Conservation (phyloP, 92 coral and sea anemone species). For the Phymanthus crucifer region DNA sequence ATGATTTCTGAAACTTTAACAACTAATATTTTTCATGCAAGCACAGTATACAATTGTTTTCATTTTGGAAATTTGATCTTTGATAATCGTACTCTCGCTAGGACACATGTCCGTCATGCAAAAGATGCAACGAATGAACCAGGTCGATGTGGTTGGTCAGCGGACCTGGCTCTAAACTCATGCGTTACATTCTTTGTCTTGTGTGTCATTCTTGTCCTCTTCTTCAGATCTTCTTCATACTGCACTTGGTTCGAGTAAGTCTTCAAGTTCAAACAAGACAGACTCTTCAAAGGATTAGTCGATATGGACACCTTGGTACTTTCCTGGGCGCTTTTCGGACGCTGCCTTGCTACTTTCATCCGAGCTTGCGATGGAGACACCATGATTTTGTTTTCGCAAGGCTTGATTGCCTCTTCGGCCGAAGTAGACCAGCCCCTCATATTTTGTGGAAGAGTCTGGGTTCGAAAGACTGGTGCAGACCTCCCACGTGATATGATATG, state of each 20-base stretch:
- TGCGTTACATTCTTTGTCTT: background rate
- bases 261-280: conserved; percentile 80
- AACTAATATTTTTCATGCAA: no score
- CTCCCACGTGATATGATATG: conserved; percentile 73
- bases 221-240: conserved; percentile 58
- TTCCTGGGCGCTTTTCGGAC: conserved; percentile 89
- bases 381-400: conserved; percentile 86
- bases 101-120: conserved; percentile 19
- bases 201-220: conserved; percentile 27
- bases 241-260: conserved; percentile 76
- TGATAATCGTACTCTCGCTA: background rate
- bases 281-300: conserved; percentile 68
- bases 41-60: no score
- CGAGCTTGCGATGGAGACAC: conserved; percentile 75
- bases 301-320: conserved; percentile 55
- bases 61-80: no score
- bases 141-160: conserved; percentile 55
- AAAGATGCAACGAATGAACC: conserved; percentile 54
- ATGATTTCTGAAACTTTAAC: no score
- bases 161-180: conserved; percentile 41
- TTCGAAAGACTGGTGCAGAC: conserved; percentile 80
- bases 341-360: conserved; percentile 55
- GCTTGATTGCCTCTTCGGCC: conserved; percentile 51
- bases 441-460: conserved; percentile 73
- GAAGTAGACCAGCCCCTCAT: conserved; percentile 95